Evolutionary conservation across 1,140 invertebrate species (phyloP).

Genomic region (Cherax quadricarinatus): DNA sequence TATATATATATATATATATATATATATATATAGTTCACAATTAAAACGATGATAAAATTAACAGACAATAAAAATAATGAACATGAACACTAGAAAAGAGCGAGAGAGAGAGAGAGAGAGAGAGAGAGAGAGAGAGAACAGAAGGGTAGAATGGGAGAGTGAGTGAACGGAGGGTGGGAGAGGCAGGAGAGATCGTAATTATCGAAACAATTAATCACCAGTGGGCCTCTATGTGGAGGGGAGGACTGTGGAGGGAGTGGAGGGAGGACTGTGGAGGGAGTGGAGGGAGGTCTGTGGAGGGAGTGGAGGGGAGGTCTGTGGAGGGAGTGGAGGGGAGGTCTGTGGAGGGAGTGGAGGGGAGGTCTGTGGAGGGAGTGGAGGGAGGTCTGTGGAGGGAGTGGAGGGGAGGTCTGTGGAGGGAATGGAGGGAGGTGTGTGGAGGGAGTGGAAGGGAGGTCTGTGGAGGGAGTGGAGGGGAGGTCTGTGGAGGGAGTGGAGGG

Average conservation of each 20-base stretch:
- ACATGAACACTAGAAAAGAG: not conserved
- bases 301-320: not conserved
- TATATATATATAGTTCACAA: too few species aligned
- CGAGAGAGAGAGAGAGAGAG: constrained; percentile 19
- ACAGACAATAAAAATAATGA: too few species aligned
- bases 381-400: not conserved
- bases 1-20: too few species aligned
- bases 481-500: not conserved
- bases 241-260: not conserved
- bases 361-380: not conserved
- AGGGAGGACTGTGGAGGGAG: not conserved
- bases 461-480: not conserved
- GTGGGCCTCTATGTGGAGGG: constrained; percentile 39
- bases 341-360: not conserved
- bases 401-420: not conserved
- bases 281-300: not conserved
- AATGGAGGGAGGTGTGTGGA: not conserved
- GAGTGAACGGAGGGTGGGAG: constrained; percentile 19
- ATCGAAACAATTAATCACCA: constrained; percentile 53
- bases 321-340: too few species aligned
- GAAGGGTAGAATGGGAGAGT: not conserved
- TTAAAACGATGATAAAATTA: too few species aligned
- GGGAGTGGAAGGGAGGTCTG: too few species aligned
- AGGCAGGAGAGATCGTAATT: constrained; percentile 33
- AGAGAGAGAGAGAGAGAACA: constrained; percentile 1